Evolutionary conservation across 2,797 vertebrate species (phyloP), one percentile per base, ranked within the genome.

Genomic region (Macropus fuliginosus): DNA sequence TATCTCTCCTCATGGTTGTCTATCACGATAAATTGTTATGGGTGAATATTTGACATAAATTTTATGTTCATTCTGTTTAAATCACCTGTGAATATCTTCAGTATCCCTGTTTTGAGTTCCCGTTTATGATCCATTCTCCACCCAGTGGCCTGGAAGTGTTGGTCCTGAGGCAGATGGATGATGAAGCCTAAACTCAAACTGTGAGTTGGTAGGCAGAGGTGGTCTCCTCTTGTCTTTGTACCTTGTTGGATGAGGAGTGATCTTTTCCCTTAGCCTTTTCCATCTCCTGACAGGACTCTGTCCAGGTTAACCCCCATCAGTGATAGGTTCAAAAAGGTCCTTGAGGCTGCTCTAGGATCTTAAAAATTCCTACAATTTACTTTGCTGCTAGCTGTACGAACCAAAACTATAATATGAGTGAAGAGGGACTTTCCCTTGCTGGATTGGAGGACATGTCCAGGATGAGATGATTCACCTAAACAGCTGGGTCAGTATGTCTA

Each of bases 71-170:
- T 90, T 5, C 95, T 95, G 97, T 96, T 97, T 97, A 96, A 97
- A 97, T 97, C 96, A 95, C 97, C 96, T 97, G 96, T 94, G 94
- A 96, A 95, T 97, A 98, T 97, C 94, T 94, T 95, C 97, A 93
- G 96, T 94, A 10, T 96, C 91, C 89, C 92, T 90, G 95, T 74
- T 96, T 96, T 97, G 97, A 98, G 96, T 96, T 92, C 95, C 89
- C 89, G n/a, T 52, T 55, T 93, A 96, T 98, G 97, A 97, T 97
- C 97, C 97, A 95, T 95, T 59, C 96, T 97, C 95, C 94, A 96
- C 96, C 97, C 97, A 97, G 56, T 96, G 97, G 97, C 94, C 95
- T 97, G 96, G 97, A 98, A 97, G 97, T 97, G 95, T 97, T 96
- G 97, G 96, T 97, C 97, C 97, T 59, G 96, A 97, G 95, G 96